Evolutionary conservation across 2,888 invertebrate species (phyloP), one percentile per base, ranked within the genome.

Genomic region (Electrophaes corylata): DNA sequence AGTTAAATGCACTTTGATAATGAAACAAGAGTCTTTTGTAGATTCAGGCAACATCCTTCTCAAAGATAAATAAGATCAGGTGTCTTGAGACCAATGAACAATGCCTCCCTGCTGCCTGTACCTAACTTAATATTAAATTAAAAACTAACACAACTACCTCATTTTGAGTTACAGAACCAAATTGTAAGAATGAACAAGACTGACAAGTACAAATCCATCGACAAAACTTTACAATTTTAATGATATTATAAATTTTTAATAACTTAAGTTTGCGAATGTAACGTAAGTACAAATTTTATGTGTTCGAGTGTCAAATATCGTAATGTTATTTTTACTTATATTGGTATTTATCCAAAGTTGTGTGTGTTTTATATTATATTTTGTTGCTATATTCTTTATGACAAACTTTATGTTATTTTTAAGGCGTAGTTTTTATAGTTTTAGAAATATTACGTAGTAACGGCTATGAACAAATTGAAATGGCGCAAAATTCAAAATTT

Each of bases 211-310:
- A 87, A 89, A 88, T 84, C 81, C 84, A 79, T 83, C 73, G 64
- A 75, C 68, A 84, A 87, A 78, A 77, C 71, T 82, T 75, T 81
- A 79, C 74, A 79, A 67, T 66, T 66, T 67, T 74, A 68, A 72
- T 73, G 64, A 64, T 79, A 75, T 79, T 47, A 81, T 81, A 82
- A 78, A 80, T 70, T 70, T 83, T 75, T 78, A 78, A 75, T 71
- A 61, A 72, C 68, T 73, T 86, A 82, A 83, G 82, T 85, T 86
- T 81, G 76, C 78, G 81, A 83, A 79, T 60, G 79, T 86, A 88
- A 86, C 81, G 70, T 85, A 83, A 88, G 91, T 91, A 91, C 89
- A 91, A 91, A 91, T 81, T 79, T 77, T 86, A 87, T 87, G 91
- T 90, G 91, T 91, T 90, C 89, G 87, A 82, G 87, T 90, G 88